These are phyloP conservation scores for Acrobasis repandana DNA, from an alignment of 2,888 invertebrate species.

Conservation along the genomic window DNA sequence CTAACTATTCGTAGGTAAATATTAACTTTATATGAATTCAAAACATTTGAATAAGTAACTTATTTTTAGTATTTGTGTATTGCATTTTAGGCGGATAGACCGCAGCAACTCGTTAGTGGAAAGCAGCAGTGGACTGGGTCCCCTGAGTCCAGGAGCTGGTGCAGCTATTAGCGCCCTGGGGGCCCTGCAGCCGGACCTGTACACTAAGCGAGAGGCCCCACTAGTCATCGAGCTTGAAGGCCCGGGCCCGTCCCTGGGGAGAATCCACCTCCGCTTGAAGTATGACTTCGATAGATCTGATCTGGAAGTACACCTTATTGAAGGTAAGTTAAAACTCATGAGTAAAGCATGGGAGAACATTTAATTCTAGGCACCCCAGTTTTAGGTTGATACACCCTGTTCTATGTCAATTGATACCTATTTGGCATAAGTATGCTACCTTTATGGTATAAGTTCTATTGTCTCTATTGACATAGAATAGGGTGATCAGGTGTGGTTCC, in stretches of 20 bases:
- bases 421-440: too few species aligned
- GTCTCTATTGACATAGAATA: too few species aligned
- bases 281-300: constrained; percentile 96
- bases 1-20: too few species aligned
- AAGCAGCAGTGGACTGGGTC: constrained; percentile 70
- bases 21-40: too few species aligned
- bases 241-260: constrained; percentile 88
- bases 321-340: constrained; percentile 83
- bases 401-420: too few species aligned
- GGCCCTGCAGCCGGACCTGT: constrained; percentile 93
- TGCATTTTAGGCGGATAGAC: constrained; percentile 69
- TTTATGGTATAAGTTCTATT: too few species aligned
- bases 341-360: too few species aligned
- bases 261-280: constrained; percentile 91
- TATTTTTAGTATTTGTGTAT: too few species aligned
- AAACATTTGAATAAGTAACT: too few species aligned
- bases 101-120: constrained; percentile 79
- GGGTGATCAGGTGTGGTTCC: too few species aligned
- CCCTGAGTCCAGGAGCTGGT: constrained; percentile 69
- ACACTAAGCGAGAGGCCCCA: constrained; percentile 91
- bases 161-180: constrained; percentile 84
- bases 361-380: too few species aligned
- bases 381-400: too few species aligned
- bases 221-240: constrained; percentile 86
- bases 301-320: constrained; percentile 94